Evolutionary conservation across 2,797 vertebrate genomes (phyloP).

Genomic region (Eulemur mongoz): DNA sequence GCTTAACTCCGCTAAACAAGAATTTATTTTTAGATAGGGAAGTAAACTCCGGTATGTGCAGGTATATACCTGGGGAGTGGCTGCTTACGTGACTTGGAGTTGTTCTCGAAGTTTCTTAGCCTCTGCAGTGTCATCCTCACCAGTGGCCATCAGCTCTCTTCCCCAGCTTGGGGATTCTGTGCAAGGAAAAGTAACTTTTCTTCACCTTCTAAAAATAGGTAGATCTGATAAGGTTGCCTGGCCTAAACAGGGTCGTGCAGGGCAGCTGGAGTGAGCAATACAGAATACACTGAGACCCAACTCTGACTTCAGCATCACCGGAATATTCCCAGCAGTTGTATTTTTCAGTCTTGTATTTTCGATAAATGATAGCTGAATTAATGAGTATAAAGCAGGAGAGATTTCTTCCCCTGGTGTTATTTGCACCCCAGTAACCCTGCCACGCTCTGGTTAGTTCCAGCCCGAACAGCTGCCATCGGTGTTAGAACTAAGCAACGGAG

Average conservation of each 20-base stretch:
- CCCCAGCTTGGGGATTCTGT: not conserved
- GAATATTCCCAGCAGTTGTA: not conserved
- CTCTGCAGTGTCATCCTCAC: not conserved
- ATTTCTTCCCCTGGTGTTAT: not conserved
- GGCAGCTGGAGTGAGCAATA: too few relatives aligned
- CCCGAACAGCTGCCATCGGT: not conserved
- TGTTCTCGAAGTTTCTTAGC: not conserved
- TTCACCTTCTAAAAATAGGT: not conserved
- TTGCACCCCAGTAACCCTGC: not conserved
- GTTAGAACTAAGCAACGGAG: not conserved
- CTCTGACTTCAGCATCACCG: accelerated
- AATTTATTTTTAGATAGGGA: not conserved
- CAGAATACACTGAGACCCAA: not conserved
- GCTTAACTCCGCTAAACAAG: not conserved
- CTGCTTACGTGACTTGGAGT: too few relatives aligned
- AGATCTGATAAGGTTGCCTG: not conserved
- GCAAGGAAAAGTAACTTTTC: not conserved
- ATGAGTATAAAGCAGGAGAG: not conserved
- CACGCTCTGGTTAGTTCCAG: not conserved
- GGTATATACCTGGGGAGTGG: too few relatives aligned
- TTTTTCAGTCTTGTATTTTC: not conserved
- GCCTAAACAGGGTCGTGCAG: not conserved
- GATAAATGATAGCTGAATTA: not conserved
- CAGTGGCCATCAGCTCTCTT: too few relatives aligned
- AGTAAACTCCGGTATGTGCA: too few relatives aligned